Evolutionary conservation across 2,888 invertebrate genomes (phyloP).

Genomic region (Cantharis nigra): DNA sequence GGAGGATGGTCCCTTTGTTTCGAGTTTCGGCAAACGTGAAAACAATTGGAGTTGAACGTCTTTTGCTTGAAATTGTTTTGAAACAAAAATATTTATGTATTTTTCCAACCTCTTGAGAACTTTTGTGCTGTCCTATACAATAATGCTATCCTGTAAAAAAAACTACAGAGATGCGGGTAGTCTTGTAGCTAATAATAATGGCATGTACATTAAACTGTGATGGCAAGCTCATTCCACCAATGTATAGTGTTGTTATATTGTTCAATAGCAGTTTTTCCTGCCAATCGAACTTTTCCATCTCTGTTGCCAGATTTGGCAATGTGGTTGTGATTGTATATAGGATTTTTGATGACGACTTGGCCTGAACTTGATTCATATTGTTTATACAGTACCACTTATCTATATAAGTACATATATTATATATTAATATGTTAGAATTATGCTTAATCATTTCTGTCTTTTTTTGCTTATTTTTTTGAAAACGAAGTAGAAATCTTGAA

Average conservation of each 20-base stretch:
- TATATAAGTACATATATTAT: constrained; percentile 50
- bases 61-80: too few relatives aligned
- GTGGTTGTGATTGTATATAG: constrained; percentile 56
- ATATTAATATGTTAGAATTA: constrained; percentile 39
- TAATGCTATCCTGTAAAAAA: background rate
- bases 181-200: constrained; percentile 19
- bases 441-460: constrained; percentile 54
- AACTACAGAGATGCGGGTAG: background rate
- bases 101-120: too few relatives aligned
- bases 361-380: constrained; percentile 56
- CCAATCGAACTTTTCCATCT: constrained; percentile 47
- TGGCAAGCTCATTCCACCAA: constrained; percentile 49
- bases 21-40: too few relatives aligned
- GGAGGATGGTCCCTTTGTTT: too few relatives aligned
- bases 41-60: too few relatives aligned
- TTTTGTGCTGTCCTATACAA: background rate
- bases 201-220: constrained; percentile 43
- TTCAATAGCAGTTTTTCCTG: constrained; percentile 45
- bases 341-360: constrained; percentile 57
- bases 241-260: constrained; percentile 42
- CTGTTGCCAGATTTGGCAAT: constrained; percentile 43
- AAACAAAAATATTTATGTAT: too few relatives aligned
- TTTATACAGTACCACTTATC: constrained; percentile 54
- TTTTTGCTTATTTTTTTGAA: constrained; percentile 50
- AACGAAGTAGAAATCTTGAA: constrained; percentile 51